Percentiles rank a stretch among this genome's conserved stretches.
These are phyloP conservation scores for Melanotaenia pygmaea DNA, from an alignment of 2,797 vertebrate species.

Conservation along the genomic window DNA sequence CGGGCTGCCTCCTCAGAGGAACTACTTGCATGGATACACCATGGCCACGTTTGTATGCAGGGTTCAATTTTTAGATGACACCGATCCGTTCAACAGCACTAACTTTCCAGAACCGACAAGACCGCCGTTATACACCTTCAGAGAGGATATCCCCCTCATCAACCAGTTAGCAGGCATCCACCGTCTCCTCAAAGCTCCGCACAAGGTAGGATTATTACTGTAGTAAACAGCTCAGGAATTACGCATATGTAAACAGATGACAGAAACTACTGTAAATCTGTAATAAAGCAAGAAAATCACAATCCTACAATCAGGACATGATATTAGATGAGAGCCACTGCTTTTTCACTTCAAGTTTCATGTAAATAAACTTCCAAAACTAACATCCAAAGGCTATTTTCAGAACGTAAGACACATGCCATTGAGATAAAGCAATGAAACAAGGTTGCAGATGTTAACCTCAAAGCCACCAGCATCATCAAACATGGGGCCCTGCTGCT, in stretches of 20 bases:
- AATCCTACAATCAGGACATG: not conserved
- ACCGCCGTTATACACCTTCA: conserved; percentile 90
- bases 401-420: conserved; percentile 56
- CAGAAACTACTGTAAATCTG: not conserved
- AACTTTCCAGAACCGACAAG: conserved; percentile 93
- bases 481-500: conserved; percentile 22
- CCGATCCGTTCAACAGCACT: conserved; percentile 95
- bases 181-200: conserved; percentile 90
- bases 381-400: conserved; percentile 67
- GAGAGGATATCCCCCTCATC: conserved; percentile 89
- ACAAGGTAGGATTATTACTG: conserved; percentile 84
- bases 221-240: conserved; percentile 2
- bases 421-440: conserved; percentile 39
- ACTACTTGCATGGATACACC: conserved; percentile 85
- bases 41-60: conserved; percentile 92
- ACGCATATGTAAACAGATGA: not conserved
- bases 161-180: conserved; percentile 91
- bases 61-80: conserved; percentile 95
- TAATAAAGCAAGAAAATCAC: not conserved
- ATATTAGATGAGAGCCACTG: not conserved
- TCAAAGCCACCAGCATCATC: conserved; percentile 34
- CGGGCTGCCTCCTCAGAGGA: conserved; percentile 48
- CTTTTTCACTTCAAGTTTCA: conserved; percentile 30
- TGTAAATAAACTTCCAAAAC: conserved; percentile 59
- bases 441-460: conserved; percentile 47